Base-by-base conservation (phyloP, 2,113 vertebrate species). In the Numida meleagris region DNA sequence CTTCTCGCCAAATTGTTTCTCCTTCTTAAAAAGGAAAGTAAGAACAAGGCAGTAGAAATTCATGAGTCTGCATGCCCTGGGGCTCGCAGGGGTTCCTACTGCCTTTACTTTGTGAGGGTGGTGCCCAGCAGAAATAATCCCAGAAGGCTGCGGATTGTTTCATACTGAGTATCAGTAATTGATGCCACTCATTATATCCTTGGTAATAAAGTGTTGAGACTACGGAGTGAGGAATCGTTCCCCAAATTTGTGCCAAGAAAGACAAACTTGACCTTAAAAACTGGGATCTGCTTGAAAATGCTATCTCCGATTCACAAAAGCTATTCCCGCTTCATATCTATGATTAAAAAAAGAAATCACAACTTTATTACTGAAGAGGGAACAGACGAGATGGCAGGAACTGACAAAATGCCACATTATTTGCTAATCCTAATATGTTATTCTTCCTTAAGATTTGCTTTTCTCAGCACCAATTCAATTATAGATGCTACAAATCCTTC, bases 401-500 rank as follows among this genome's bases (percentile, higher is more conserved):
- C 97, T 97, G 97, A 98, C 98, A 97, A 98, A 98, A 98, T 92
- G 98, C 98, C 98, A 98, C 98, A 97, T 98, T 98, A 98, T 98
- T 98, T 98, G 98, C 98, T 98, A 97, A 98, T 98, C 98, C 98
- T 98, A 98, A 98, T 98, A 97, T 98, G 98, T 98, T 99, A 98
- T 98, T 99, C 98, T 98, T 98, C 98, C 97, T 98, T 97, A 96
- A 98, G 98, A 98, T 99, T 98, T 98, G 98, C 97, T 98, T 98
- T 98, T 97, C 96, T 98, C 97, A 98, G 98, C 98, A 98, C 98
- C 98, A 98, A 98, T 99, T 99, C 99, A 99, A 99, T 99, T 99
- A 99, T 95, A 98, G 98, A 97, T 98, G 98, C 98, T 98, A 98
- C 98, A 98, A 98, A 99, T 98, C 98, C 98, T 98, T 98, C 98